Conservation (phyloP, 2,888 invertebrate species). For the Geotrupes spiniger region DNA sequence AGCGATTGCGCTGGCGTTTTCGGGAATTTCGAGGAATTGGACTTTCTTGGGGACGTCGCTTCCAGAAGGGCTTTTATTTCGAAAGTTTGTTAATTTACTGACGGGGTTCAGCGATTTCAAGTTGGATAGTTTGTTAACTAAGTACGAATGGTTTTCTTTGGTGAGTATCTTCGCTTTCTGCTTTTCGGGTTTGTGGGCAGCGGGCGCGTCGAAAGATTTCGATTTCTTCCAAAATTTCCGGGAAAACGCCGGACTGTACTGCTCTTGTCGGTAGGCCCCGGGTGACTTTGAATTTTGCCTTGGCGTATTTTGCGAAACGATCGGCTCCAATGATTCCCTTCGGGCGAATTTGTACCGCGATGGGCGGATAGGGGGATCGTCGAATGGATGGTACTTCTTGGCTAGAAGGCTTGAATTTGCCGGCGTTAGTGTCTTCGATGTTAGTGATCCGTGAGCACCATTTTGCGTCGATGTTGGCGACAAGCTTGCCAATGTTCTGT, state of each 20-base stretch:
- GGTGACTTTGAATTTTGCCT: conserved; percentile 19
- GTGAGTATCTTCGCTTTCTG: conserved; percentile 13
- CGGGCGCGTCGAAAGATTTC: conserved; percentile 30
- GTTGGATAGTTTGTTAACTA: conserved; percentile 25
- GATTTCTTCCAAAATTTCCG: conserved; percentile 31
- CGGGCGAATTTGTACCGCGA: conserved; percentile 14
- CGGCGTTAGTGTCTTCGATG: conserved; percentile 20
- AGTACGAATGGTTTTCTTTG: conserved; percentile 28
- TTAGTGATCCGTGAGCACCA: conserved; percentile 12
- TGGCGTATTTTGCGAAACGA: conserved; percentile 2
- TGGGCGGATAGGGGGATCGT: conserved; percentile 7
- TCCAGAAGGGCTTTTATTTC: conserved; percentile 6
- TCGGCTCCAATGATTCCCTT: conserved; percentile 11
- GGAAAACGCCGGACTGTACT: conserved; percentile 40
- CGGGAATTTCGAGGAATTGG: no score
- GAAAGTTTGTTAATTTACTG: conserved; percentile 4
- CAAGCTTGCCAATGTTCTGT: not conserved
- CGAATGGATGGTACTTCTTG: conserved; percentile 20
- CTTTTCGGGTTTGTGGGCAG: conserved; percentile 1
- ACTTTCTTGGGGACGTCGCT: conserved; percentile 13
- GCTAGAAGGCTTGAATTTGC: conserved; percentile 37
- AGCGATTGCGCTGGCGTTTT: conserved; percentile 4
- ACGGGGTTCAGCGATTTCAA: conserved; percentile 14
- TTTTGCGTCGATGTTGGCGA: conserved; percentile 9
- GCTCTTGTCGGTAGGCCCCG: conserved; percentile 44